Base-by-base conservation (phyloP, 2,113 vertebrate species). In the Actinemys pallida region DNA sequence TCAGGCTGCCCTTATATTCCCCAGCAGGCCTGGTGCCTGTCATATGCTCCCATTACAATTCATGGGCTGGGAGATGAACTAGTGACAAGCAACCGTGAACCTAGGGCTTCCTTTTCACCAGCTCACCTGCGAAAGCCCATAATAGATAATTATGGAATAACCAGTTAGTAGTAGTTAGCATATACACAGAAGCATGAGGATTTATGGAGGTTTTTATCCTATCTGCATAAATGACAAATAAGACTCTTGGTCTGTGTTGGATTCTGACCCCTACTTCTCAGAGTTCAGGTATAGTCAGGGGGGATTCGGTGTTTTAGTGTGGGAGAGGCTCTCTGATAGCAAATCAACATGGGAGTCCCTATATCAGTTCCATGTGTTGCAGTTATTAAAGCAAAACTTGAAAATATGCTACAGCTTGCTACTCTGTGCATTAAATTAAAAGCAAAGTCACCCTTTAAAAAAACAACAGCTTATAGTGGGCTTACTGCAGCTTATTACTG, bases 381-480 rank as follows among this genome's bases (percentile, higher is more conserved):
- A 85, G 49, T 39, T 85, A 29, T 57, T 57, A 11, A 13, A 35
- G 62, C 31, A 89, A 87, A 84, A 78, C 31, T 42, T 42, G 53
- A 62, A 86, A 90, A 56, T 9, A 75, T 3, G 0, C 17, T 52
- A 2, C 52, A 72, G 7, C 17, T 59, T 53, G 12, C 4, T 92
- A 42, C 49, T 87, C 59, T 1, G 1, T 13, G 5, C 29, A 82
- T 69, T 39, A 88, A 96, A 93, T 42, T 69, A 91, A 92, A 97
- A 94, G 90, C 85, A 97, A 96, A 94, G 93, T 87, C 35, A 49
- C 90, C 65, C 47, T 78, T 53, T 31, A 53, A 92, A 84, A 91
- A 84, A 94, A 42, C 56, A 92, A 50, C 83, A 80, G 59, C 83
- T 94, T 76, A 52, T 72, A 94, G 87, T 92, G 81, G 27, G 69